These are phyloP conservation scores for Brachionus manjavacas DNA, from an alignment of 1,140 invertebrate species.

Conservation along the genomic window DNA sequence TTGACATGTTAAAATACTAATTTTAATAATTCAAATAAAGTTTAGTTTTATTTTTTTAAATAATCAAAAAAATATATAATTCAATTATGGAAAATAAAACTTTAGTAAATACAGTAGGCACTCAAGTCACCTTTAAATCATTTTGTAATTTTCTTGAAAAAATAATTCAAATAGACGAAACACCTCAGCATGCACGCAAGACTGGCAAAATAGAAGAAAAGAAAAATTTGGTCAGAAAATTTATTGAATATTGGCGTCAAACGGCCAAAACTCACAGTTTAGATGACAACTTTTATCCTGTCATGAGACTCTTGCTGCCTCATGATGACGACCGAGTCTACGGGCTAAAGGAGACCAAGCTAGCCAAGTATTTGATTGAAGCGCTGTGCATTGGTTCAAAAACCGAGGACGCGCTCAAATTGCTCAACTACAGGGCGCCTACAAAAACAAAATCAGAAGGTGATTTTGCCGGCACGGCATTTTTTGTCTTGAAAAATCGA, in stretches of 20 bases:
- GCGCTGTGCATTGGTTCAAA: slow-evolving; percentile 66
- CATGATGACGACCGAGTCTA: slow-evolving; percentile 65
- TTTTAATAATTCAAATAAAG: background rate
- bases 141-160: slow-evolving; percentile 59
- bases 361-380: slow-evolving; percentile 66
- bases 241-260: slow-evolving; percentile 60
- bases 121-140: background rate
- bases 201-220: slow-evolving; percentile 58
- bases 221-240: slow-evolving; percentile 58
- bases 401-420: slow-evolving; percentile 64
- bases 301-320: slow-evolving; percentile 69
- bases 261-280: slow-evolving; percentile 44
- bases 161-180: slow-evolving; percentile 53
- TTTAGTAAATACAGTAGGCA: background rate
- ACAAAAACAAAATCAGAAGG: slow-evolving; percentile 49
- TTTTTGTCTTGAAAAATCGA: slow-evolving; percentile 65
- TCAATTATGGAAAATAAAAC: background rate
- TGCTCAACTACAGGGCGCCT: slow-evolving; percentile 62
- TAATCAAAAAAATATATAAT: background rate
- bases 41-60: background rate
- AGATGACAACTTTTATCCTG: slow-evolving; percentile 65
- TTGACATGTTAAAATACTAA: background rate
- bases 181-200: background rate
- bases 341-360: slow-evolving; percentile 65
- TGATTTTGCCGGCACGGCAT: slow-evolving; percentile 72